Evolutionary conservation across 2,888 invertebrate genomes (phyloP).

Genomic region (Acleris cristana): DNA sequence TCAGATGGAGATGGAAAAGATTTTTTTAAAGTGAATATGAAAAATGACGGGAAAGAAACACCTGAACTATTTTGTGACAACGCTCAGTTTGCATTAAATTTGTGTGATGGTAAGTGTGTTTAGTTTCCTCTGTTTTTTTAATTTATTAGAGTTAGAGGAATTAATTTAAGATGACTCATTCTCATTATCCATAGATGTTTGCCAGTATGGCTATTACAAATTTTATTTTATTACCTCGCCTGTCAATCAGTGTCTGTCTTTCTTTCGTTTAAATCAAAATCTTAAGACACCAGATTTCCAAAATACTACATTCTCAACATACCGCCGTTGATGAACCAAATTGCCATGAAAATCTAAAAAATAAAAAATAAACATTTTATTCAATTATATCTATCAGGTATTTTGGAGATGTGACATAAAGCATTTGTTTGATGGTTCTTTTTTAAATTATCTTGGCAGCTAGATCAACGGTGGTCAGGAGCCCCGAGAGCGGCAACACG

Average conservation of each 20-base stretch:
- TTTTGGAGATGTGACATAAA: not conserved
- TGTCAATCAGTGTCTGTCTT: too few relatives aligned
- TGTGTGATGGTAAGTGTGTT: conserved; percentile 43
- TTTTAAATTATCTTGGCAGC: conserved; percentile 19
- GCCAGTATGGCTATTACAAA: too few relatives aligned
- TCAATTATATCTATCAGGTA: not conserved
- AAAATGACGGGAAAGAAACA: conserved; percentile 25
- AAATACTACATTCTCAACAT: too few relatives aligned
- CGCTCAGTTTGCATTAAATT: conserved; percentile 50
- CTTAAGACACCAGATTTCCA: too few relatives aligned
- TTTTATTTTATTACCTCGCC: too few relatives aligned
- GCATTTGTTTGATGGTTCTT: not conserved
- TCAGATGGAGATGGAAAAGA: conserved; percentile 42
- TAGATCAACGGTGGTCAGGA: not conserved
- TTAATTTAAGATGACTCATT: too few relatives aligned
- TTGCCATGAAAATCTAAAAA: too few relatives aligned
- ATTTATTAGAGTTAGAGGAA: too few relatives aligned
- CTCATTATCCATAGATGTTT: too few relatives aligned
- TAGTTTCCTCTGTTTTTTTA: not conserved
- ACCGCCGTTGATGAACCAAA: too few relatives aligned
- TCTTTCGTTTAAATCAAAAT: too few relatives aligned
- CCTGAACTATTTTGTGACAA: conserved; percentile 53
- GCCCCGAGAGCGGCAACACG: conserved; percentile 39
- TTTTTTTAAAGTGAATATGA: conserved; percentile 19
- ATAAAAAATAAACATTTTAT: not conserved